phyloP scores from a whole-genome alignment of 37 sponge, comb jelly and placozoan genomes.

The Cliona cf. orientalis region DNA sequence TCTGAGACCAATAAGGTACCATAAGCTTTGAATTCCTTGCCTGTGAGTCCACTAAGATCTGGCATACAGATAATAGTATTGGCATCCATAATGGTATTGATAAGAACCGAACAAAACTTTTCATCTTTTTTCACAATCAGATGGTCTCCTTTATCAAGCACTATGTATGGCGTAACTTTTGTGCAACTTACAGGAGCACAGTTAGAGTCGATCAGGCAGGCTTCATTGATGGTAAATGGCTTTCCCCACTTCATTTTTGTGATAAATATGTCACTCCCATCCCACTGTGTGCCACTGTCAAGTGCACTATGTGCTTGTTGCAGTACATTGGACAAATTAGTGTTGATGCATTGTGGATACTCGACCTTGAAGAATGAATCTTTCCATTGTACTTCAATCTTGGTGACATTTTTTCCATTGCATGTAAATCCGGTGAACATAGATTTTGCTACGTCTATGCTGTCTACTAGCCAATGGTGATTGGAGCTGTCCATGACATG shows the following conservation, averaged over 20 bases:
- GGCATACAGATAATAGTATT: background rate
- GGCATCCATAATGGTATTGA: background rate
- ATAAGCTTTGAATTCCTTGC: no score
- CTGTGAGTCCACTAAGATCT: background rate
- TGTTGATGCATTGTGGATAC: no score
- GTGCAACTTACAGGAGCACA: background rate
- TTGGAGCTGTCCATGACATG: background rate
- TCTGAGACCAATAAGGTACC: background rate
- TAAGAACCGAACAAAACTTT: background rate
- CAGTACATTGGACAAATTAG: no score
- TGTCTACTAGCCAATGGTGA: background rate
- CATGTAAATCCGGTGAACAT: background rate
- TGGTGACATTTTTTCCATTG: background rate
- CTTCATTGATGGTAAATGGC: background rate
- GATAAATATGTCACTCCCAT: background rate
- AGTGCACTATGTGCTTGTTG: background rate
- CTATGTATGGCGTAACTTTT: background rate
- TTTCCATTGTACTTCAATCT: background rate
- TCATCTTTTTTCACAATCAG: background rate
- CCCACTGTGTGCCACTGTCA: background rate
- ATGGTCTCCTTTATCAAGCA: constrained; percentile 21
- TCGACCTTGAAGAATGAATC: no score
- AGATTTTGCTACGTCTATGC: background rate
- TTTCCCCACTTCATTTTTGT: constrained; percentile 9
- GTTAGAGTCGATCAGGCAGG: background rate